A percentile compares a stretch with the other conserved stretches of the same genome.
These are phyloP conservation scores for Notoglanidium macrostoma DNA, from an alignment of 2,797 vertebrate genomes.

Conservation along the genomic window DNA sequence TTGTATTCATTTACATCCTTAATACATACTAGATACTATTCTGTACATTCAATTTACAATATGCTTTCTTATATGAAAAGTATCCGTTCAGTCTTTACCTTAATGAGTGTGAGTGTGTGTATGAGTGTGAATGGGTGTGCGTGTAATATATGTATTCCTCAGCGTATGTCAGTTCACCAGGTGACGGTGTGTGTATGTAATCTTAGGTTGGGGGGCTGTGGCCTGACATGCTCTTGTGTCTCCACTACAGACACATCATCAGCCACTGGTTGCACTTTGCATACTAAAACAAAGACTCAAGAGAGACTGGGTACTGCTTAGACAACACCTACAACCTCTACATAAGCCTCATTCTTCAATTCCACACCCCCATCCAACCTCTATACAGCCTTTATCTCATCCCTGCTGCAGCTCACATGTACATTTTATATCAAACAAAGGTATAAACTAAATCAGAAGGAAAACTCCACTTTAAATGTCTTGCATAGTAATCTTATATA, in stretches of 20 bases:
- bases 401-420: not conserved
- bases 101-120: not conserved
- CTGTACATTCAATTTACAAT: not conserved
- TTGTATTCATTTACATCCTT: not conserved
- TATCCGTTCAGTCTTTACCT: constrained; percentile 25
- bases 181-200: constrained; percentile 54
- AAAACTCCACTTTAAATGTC: not conserved
- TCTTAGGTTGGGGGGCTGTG: constrained; percentile 58
- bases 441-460: not conserved
- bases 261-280: constrained; percentile 54
- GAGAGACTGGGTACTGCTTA: constrained; percentile 14
- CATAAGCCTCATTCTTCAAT: not conserved
- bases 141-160: constrained; percentile 53
- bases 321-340: not conserved
- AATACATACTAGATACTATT: not conserved
- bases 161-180: constrained; percentile 54
- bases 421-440: not conserved
- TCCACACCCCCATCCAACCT: not conserved
- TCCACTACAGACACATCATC: constrained; percentile 54
- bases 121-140: not conserved
- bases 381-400: not conserved
- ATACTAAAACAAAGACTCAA: constrained; percentile 52
- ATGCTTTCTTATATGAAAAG: constrained; percentile 27
- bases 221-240: constrained; percentile 59
- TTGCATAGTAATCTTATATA: not conserved